Evolutionary conservation across 2,888 invertebrate genomes (phyloP), one percentile per base, ranked within the genome.

Genomic region (Melanotus villosus): DNA sequence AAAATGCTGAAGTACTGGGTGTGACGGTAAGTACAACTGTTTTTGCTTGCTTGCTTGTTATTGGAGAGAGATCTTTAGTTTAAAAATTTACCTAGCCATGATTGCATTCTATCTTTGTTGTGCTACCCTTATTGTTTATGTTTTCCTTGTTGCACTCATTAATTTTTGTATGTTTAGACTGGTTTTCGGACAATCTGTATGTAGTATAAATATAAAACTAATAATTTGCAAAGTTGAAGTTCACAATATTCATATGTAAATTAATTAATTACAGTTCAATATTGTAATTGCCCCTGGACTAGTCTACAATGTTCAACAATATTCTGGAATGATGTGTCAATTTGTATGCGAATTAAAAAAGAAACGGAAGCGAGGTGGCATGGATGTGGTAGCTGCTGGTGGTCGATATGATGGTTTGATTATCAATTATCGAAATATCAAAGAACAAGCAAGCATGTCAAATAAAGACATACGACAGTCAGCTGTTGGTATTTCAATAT

Each of bases 361-460:
- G 70, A 88, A 87, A 71, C 85, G 86, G 60, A 87, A 86, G 71
- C 86, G 86, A 69, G 83, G 84, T 14, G 90, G 85, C 72, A 88
- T 86, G 77, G 93, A 89, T 74, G 90, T 96, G 0, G 87, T 98
- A 43, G 97, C 97, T 0, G 93, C 91, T 5, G 98, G 98, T 0
- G 97, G 97, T 36, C 90, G 97, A 76, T 98, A 97, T 78, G 96
- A 98, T 83, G 89, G 89, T 7, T 88, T 97, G 86, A 88, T 98
- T 10, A 86, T 89, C 59, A 89, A 90, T 58, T 93, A 92, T 78
- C 89, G 92, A 85, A 89, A 88, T 72, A 85, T 80, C 14, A 76
- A 81, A 66, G 80, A 80, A 32, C 78, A 80, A 57, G 80, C 78
- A 1, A 79, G 76, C 66, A 77, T 79, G 69, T 58, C 71, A 5